These are phyloP conservation scores for Eupithecia exiguata DNA, from an alignment of 2,888 invertebrate genomes.

Conservation along the genomic window DNA sequence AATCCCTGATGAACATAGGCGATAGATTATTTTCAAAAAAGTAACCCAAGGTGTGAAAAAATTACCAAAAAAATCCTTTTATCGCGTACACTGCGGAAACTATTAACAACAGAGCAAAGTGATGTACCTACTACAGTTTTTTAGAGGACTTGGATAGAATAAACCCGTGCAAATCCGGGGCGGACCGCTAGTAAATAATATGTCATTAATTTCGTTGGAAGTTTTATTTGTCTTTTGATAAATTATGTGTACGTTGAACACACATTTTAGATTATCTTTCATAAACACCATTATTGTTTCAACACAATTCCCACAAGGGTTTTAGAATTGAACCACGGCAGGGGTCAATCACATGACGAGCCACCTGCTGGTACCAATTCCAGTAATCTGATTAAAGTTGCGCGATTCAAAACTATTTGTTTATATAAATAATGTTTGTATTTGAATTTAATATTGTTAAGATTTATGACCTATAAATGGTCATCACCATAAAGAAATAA, in stretches of 20 bases:
- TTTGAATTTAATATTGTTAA: slow-evolving; percentile 9
- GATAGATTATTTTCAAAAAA: too few relatives aligned
- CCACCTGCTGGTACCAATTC: slow-evolving; percentile 41
- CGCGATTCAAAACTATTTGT: slow-evolving; percentile 16
- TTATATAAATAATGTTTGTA: slow-evolving; percentile 11
- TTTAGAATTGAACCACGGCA: slow-evolving; percentile 34
- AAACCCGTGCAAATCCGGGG: too few relatives aligned
- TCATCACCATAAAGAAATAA: not conserved
- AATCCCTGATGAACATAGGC: too few relatives aligned
- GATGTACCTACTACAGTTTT: too few relatives aligned
- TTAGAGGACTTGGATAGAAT: too few relatives aligned
- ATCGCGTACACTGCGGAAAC: too few relatives aligned
- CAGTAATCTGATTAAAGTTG: slow-evolving; percentile 26
- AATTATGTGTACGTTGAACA: not conserved
- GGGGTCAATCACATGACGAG: slow-evolving; percentile 40
- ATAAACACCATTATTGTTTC: slow-evolving; percentile 22
- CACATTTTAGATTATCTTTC: slow-evolving; percentile 11
- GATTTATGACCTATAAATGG: not conserved
- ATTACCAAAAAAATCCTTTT: too few relatives aligned
- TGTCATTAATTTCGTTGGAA: not conserved
- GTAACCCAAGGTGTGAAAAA: too few relatives aligned
- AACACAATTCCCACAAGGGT: slow-evolving; percentile 24
- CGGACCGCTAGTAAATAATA: too few relatives aligned
- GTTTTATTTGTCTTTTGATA: not conserved
- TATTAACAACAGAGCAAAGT: too few relatives aligned